Percentiles rank a stretch among this genome's conserved stretches.
Conservation (phyloP, 2,797 vertebrate genomes). For the Periophthalmus magnuspinnatus region DNA sequence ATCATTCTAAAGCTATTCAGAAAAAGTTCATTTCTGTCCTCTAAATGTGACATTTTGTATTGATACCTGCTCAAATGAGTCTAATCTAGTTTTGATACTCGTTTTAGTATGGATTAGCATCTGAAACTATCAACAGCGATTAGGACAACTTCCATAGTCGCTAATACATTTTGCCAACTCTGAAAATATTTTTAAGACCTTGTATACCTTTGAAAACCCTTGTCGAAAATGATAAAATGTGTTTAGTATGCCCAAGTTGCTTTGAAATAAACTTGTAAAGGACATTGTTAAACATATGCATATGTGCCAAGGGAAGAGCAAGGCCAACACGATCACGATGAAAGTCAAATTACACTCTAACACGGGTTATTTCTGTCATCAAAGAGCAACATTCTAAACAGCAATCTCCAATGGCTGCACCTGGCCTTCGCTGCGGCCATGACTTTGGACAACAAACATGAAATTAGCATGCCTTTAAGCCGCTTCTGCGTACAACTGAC, state of each 20-base stretch:
- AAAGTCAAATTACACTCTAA: slow-evolving; percentile 32
- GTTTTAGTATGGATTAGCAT: too few relatives aligned
- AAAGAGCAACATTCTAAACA: slow-evolving; percentile 25
- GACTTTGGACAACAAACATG: slow-evolving; percentile 34
- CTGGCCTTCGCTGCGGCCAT: slow-evolving; percentile 32
- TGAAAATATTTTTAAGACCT: too few relatives aligned
- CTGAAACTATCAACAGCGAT: too few relatives aligned
- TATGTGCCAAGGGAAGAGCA: slow-evolving; percentile 27
- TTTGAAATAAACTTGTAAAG: slow-evolving; percentile 24
- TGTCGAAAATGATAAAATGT: too few relatives aligned
- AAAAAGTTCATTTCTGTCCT: too few relatives aligned
- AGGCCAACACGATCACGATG: slow-evolving; percentile 25
- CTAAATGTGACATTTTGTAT: too few relatives aligned
- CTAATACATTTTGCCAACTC: too few relatives aligned
- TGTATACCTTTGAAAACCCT: too few relatives aligned
- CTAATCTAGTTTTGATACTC: too few relatives aligned
- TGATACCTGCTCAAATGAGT: too few relatives aligned
- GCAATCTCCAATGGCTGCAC: slow-evolving; percentile 31
- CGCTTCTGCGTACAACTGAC: background rate
- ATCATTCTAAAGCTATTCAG: too few relatives aligned
- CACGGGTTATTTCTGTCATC: slow-evolving; percentile 29
- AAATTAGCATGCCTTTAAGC: slow-evolving; percentile 7
- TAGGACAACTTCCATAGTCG: too few relatives aligned
- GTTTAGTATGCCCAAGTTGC: slow-evolving; percentile 8
- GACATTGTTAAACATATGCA: slow-evolving; percentile 27